Evolutionary conservation across 53 echinoderm and acorn worm species (phyloP), one percentile per base, ranked within the genome.

Genomic region (Holothuria leucospilota): DNA sequence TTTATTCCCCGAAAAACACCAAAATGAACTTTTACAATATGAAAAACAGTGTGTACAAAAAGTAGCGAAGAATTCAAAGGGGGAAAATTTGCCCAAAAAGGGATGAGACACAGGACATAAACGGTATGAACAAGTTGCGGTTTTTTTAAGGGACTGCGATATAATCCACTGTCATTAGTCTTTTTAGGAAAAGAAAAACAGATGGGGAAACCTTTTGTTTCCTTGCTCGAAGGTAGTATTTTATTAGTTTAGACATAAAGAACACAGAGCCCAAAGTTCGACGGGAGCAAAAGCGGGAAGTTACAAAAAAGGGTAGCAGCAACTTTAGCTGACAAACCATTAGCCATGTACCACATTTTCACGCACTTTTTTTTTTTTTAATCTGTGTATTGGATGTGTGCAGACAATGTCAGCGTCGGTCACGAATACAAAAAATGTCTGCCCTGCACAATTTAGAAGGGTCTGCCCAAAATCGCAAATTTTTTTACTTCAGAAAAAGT

Each of bases 251-350:
- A 6, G 77, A 86, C 63, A 75, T 86, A 10, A 86, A 77, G 49
- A 51, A 62, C 21, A 86, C 13, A 52, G 78, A 63, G 61, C 69
- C 20, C 86, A 86, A 56, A 62, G 77, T 51, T 86, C 29, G 78
- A 86, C 51, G 18, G 86, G 77, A 77, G 86, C 86, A 11, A 86
- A 86, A 63, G 77, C 77, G 86, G 86, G 86, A 4, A 24, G 77
- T 53, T 60, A 61, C 61, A n/a, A n/a, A 75, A 63, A 46, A 64
- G 86, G 5, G 62, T 86, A 63, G 75, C 75, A 24, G 77, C 86
- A 39, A 77, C 75, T 26, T 75, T 75, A 63, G 77, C 62, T 41
- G 63, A 70, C 28, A 77, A 77, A 63, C 63, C 77, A 20, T 4
- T 42, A 14, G 86, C 86, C 21, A 62, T 77, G 27, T 86, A 63